phyloP scores from a whole-genome alignment of 2,888 invertebrate genomes.

The Platycnemis pennipes region DNA sequence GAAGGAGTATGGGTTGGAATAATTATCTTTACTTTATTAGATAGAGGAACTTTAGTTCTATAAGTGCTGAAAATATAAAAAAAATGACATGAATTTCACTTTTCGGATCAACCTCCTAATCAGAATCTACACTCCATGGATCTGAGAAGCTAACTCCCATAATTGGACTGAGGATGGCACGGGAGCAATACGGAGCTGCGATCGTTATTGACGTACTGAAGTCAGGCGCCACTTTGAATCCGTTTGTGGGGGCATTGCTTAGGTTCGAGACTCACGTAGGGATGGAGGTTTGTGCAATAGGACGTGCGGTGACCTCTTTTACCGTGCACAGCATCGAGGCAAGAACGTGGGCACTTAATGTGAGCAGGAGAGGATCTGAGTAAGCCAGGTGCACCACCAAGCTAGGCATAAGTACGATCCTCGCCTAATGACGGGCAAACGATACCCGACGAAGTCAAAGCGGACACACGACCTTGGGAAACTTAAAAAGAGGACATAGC shows the following conservation, averaged over 20 bases:
- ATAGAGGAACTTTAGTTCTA: no score
- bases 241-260: neutral
- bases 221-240: neutral
- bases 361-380: neutral
- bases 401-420: neutral
- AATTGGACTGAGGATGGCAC: no score
- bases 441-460: neutral
- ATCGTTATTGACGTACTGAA: no score
- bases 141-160: no score
- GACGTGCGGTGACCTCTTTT: neutral
- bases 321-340: neutral
- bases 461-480: neutral
- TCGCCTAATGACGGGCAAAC: neutral
- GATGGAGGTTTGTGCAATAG: neutral
- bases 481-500: neutral
- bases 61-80: no score
- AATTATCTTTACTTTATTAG: no score
- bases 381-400: neutral
- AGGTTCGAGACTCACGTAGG: neutral
- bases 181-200: no score
- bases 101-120: no score
- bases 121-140: no score
- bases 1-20: no score
- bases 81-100: no score
- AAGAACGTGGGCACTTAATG: neutral